Evolutionary conservation across 2,113 vertebrate species (phyloP).

Genomic region (Phainopepla nitens): DNA sequence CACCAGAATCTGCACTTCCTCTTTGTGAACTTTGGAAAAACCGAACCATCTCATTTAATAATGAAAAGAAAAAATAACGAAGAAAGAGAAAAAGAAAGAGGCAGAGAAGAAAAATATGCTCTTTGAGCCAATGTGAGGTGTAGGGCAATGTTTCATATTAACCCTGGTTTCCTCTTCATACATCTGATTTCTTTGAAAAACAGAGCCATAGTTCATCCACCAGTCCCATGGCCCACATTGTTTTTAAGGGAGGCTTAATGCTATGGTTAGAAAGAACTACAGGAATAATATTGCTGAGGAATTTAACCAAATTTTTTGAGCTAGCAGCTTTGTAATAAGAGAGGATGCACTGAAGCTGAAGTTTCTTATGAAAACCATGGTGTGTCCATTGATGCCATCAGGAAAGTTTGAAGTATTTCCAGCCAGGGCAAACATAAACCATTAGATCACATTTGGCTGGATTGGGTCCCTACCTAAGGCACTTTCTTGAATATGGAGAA

Average conservation of each 20-base stretch:
- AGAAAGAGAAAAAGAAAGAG: background rate
- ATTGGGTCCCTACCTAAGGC: background rate
- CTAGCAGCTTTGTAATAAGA: background rate
- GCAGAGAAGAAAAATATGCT: background rate
- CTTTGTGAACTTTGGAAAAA: background rate
- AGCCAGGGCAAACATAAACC: background rate
- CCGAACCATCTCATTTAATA: background rate
- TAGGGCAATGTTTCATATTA: constrained; percentile 32
- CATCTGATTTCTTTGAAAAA: constrained; percentile 27
- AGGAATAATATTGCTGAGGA: background rate
- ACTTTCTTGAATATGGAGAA: background rate
- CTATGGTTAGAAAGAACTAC: background rate
- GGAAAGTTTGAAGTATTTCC: background rate
- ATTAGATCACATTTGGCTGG: background rate
- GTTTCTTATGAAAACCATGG: accelerated
- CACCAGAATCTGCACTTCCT: background rate
- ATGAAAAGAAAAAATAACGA: background rate
- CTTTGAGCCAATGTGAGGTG: background rate
- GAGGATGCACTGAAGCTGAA: background rate
- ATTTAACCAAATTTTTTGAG: background rate
- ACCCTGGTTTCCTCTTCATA: constrained; percentile 1
- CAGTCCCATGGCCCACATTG: background rate
- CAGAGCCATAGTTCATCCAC: background rate
- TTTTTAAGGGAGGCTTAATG: background rate
- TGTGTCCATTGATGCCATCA: background rate